phyloP scores from a whole-genome alignment of 2,113 vertebrate genomes.

The Dissostichus mawsoni region DNA sequence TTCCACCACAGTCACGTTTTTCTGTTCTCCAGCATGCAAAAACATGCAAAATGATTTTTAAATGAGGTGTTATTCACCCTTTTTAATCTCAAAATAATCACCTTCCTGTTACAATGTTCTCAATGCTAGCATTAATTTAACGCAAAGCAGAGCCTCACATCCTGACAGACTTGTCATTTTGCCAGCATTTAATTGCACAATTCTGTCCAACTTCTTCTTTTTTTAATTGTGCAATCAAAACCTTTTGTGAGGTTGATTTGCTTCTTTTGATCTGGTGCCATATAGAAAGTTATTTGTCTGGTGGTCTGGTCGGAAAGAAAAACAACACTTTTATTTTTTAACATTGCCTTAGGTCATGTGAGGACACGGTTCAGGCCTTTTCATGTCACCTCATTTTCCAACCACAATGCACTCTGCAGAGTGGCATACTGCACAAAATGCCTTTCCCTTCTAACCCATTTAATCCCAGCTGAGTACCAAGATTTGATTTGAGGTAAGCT shows the following conservation, averaged over 20 bases:
- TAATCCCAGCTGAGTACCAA: slow-evolving; percentile 14
- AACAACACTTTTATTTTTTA: slow-evolving; percentile 18
- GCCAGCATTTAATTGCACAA: slow-evolving; percentile 35
- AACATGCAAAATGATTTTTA: slow-evolving; percentile 9
- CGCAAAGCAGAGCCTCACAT: slow-evolving; percentile 19
- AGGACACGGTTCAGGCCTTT: slow-evolving; percentile 18
- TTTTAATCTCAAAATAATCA: slow-evolving; percentile 50
- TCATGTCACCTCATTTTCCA: slow-evolving; percentile 29
- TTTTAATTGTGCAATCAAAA: slow-evolving; percentile 49
- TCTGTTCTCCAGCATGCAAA: neutral
- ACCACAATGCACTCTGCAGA: slow-evolving; percentile 23
- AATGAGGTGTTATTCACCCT: neutral
- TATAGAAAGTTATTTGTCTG: slow-evolving; percentile 5
- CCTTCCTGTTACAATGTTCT: slow-evolving; percentile 25
- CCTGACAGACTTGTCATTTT: slow-evolving; percentile 31
- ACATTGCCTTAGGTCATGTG: slow-evolving; percentile 21
- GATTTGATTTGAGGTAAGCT: slow-evolving; percentile 16
- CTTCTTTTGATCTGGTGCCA: slow-evolving; percentile 40
- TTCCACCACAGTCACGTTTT: neutral
- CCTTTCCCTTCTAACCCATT: slow-evolving; percentile 23
- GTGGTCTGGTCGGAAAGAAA: slow-evolving; percentile 26
- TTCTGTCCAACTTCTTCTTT: slow-evolving; percentile 36
- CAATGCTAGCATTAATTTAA: slow-evolving; percentile 5
- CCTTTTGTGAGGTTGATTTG: slow-evolving; percentile 25
- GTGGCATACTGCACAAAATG: slow-evolving; percentile 13